Evolutionary conservation across 2,888 invertebrate species (phyloP).

Genomic region (Mythimna pallens): DNA sequence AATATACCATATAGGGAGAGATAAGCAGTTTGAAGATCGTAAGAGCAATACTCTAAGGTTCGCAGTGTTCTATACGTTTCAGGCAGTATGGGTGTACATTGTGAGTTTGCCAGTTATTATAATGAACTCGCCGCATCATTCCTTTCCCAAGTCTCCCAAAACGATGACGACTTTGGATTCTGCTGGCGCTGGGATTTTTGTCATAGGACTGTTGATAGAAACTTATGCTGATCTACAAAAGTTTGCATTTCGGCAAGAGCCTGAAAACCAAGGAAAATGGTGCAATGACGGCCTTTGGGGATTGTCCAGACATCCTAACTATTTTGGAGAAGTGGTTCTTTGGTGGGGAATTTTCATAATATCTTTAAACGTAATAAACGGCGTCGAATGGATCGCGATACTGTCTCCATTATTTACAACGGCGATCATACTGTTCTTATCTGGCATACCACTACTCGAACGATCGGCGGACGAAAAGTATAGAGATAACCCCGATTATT

Average conservation of each 20-base stretch:
- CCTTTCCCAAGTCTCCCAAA: constrained; percentile 93
- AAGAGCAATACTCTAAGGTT: constrained; percentile 96
- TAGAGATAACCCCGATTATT: constrained; percentile 96
- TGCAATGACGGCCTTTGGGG: constrained; percentile 98
- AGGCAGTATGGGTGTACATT: constrained; percentile 97
- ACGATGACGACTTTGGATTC: constrained; percentile 97
- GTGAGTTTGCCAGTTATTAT: constrained; percentile 98
- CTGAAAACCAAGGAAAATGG: constrained; percentile 97
- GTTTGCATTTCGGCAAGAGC: constrained; percentile 97
- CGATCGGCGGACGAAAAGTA: constrained; percentile 97
- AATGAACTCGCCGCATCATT: constrained; percentile 96
- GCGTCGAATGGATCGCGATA: constrained; percentile 96
- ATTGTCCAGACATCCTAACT: constrained; percentile 97
- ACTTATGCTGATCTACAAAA: constrained; percentile 98
- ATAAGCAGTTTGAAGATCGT: constrained; percentile 97
- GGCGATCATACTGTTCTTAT: constrained; percentile 96
- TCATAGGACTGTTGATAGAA: constrained; percentile 96
- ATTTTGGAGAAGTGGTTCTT: constrained; percentile 97
- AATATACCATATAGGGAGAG: constrained; percentile 97
- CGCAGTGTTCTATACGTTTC: constrained; percentile 98
- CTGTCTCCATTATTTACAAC: constrained; percentile 97
- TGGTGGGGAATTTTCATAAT: constrained; percentile 99
- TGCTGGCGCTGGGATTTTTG: constrained; percentile 95
- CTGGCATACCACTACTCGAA: constrained; percentile 97
- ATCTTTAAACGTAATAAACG: constrained; percentile 96